Evolutionary conservation across 2,797 vertebrate genomes (phyloP), one percentile per base, ranked within the genome.

Genomic region (Neolamprologus multifasciatus): DNA sequence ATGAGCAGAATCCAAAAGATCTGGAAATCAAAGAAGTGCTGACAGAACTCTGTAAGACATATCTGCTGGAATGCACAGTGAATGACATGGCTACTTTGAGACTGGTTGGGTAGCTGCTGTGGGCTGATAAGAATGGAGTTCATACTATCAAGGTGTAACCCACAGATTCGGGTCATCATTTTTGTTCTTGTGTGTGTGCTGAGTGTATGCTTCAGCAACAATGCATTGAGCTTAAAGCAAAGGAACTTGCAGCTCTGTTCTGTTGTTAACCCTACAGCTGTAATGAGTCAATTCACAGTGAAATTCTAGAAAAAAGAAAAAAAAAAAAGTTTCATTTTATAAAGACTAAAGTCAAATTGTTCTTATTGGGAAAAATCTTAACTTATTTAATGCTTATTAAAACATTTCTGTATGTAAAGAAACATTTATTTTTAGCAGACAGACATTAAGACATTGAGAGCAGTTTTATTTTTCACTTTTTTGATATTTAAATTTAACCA

Each of bases 111-210:
- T 10, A 19, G 21, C 80, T 85, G 82, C 48, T 78, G 71, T 67
- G 23, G 23, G 50, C 14, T 79, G 86, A 91, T 91, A 87, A 84
- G 80, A 52, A 80, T 23, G 50, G 10, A 81, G n/a, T n/a, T 76
- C 10, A 43, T 26, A 7, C 83, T 78, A 74, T 69, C 43, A 85
- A 79, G 88, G 87, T 67, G 88, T 84, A 76, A 38, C 74, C 48
- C 19, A 43, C 26, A 79, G 87, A 88, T 85, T 82, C 86, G 21
- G 17, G 48, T 26, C 59, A 82, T 69, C 19, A 50, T 54, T 17
- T 43, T 45, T 74, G n/a, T 13, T 45, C 7, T 54, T 9, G 5
- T n/a, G n/a, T n/a, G n/a, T n/a, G n/a, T n/a, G n/a, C 40, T 62
- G 50, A 3, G n/a, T 74, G 79, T 59, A 55, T 16, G 36, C 29